Evolutionary conservation across 2,113 vertebrate genomes (phyloP).

Genomic region (Passer montanus): DNA sequence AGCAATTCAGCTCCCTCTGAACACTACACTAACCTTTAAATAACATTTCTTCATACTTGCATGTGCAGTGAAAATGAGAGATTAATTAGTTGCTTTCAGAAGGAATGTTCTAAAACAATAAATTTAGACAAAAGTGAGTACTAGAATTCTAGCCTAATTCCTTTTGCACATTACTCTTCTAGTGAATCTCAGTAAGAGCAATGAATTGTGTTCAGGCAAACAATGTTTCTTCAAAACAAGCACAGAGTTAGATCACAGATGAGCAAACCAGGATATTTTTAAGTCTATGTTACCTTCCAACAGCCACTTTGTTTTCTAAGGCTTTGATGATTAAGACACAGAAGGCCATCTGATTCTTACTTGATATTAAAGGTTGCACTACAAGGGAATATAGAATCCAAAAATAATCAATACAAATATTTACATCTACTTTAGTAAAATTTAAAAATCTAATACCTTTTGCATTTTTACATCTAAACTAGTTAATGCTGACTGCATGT

Average conservation of each 20-base stretch:
- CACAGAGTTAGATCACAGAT: not conserved
- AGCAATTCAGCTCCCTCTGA: not conserved
- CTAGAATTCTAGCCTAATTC: not conserved
- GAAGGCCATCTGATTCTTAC: not conserved
- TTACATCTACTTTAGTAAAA: not conserved
- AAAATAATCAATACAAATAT: not conserved
- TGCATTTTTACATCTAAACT: not conserved
- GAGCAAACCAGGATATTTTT: not conserved
- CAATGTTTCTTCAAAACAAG: not conserved
- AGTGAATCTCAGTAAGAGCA: not conserved
- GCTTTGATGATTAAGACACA: constrained; percentile 39
- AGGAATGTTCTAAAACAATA: not conserved
- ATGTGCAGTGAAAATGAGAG: not conserved
- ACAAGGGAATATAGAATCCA: not conserved
- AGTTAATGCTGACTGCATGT: not conserved
- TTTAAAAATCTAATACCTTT: not conserved
- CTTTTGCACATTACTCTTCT: not conserved
- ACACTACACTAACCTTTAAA: not conserved
- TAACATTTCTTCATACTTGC: not conserved
- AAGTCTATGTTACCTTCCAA: not conserved
- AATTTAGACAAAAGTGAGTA: not conserved
- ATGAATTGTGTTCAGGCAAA: not conserved
- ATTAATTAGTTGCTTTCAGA: not conserved
- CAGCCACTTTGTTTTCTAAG: constrained; percentile 10
- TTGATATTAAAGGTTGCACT: not conserved